Evolutionary conservation across 1,140 invertebrate genomes (phyloP).

Genomic region (Pseudoatta argentina): DNA sequence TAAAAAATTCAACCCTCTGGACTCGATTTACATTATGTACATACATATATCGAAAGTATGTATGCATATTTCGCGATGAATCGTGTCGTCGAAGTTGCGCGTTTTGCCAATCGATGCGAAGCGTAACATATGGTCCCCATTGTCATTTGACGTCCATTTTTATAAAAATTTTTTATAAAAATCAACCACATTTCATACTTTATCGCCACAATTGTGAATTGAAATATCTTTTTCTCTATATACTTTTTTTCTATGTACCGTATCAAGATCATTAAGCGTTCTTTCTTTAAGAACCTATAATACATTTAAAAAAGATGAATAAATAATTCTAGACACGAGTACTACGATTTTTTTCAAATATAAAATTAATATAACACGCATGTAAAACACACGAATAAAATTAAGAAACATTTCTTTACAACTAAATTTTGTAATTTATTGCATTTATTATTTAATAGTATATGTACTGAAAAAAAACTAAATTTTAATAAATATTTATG

Average conservation of each 20-base stretch:
- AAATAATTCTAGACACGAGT: neutral
- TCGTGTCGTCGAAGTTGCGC: slow-evolving; percentile 26
- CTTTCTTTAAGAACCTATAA: neutral
- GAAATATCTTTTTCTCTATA: neutral
- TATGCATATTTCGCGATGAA: neutral
- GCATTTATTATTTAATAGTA: neutral
- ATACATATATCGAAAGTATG: slow-evolving; percentile 1
- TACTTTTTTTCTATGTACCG: no score
- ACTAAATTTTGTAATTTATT: neutral
- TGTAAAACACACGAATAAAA: neutral
- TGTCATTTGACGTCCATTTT: neutral
- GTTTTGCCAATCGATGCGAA: neutral
- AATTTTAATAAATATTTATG: no score
- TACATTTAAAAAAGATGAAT: neutral
- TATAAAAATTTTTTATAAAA: slow-evolving; percentile 44
- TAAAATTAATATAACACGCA: neutral
- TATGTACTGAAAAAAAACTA: no score
- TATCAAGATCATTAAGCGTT: neutral
- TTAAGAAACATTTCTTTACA: slow-evolving; percentile 16
- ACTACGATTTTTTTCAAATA: neutral
- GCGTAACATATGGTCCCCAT: neutral
- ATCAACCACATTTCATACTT: slow-evolving; percentile 9
- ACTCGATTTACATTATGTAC: slow-evolving; percentile 4
- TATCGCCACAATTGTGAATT: neutral
- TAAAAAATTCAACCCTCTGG: slow-evolving; percentile 5